Percentiles rank a stretch among this genome's conserved stretches.
phyloP scores from a whole-genome alignment of 2,888 invertebrate species.

The Polia nebulosa region DNA sequence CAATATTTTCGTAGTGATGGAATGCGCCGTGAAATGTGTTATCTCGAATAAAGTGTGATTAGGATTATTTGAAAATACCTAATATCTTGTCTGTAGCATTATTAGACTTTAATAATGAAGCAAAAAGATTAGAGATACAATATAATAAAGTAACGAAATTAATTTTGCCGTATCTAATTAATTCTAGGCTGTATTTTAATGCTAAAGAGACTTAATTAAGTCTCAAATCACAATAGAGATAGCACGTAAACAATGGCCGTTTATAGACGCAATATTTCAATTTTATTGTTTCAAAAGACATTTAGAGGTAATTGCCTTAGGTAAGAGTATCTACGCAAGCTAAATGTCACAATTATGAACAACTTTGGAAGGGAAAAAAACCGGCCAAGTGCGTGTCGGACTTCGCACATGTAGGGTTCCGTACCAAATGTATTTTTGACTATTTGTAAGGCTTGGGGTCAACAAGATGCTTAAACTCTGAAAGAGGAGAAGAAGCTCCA shows the following conservation, averaged over 20 bases:
- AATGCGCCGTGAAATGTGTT: neutral
- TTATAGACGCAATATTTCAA: conserved; percentile 24
- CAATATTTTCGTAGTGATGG: neutral
- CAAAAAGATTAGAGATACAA: neutral
- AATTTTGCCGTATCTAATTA: neutral
- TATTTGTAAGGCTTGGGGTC: too few species aligned
- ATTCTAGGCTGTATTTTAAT: neutral
- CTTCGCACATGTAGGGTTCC: too few species aligned
- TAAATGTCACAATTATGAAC: neutral
- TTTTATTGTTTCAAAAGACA: conserved; percentile 12
- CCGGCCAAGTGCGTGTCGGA: too few species aligned
- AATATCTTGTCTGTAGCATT: neutral
- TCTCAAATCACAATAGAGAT: neutral
- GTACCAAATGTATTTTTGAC: too few species aligned
- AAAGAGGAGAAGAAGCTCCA: too few species aligned
- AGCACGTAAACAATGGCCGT: neutral
- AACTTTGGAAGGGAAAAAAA: neutral
- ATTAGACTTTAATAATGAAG: neutral
- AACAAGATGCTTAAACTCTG: too few species aligned
- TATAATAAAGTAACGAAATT: neutral
- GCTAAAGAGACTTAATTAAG: neutral
- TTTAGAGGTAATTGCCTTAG: conserved; percentile 23
- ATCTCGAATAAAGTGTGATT: neutral
- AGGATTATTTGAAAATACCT: neutral
- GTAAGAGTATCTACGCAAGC: neutral